phyloP scores from a whole-genome alignment of 2,113 vertebrate genomes.

The Corvus hawaiiensis region DNA sequence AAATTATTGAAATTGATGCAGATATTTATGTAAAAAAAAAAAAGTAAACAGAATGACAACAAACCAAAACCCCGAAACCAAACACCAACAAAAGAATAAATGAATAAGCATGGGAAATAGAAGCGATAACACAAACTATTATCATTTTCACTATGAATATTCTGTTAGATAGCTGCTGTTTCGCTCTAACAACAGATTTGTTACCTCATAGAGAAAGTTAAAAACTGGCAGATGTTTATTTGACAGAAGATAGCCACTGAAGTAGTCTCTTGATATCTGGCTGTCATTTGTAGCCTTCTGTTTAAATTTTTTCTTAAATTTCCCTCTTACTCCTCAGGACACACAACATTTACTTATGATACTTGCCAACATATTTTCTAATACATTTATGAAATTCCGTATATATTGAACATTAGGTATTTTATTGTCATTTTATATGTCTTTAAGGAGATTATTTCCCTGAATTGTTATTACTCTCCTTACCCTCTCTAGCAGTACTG shows the following conservation, averaged over 20 bases:
- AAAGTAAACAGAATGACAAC: not conserved
- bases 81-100: not conserved
- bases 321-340: not conserved
- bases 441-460: not conserved
- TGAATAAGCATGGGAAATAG: not conserved
- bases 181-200: not conserved
- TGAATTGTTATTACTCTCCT: not conserved
- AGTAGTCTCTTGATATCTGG: not conserved
- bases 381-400: not conserved
- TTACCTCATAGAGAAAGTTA: not conserved
- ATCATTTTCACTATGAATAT: not conserved
- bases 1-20: not conserved
- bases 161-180: not conserved
- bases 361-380: not conserved
- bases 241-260: not conserved
- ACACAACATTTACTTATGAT: not conserved
- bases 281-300: not conserved
- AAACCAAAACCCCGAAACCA: not conserved
- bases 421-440: not conserved
- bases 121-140: not conserved
- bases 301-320: not conserved
- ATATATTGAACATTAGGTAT: not conserved
- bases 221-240: not conserved
- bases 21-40: not conserved
- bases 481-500: not conserved